Evolutionary conservation across 2,113 vertebrate genomes (phyloP).

Genomic region (Pteropus alecto): DNA sequence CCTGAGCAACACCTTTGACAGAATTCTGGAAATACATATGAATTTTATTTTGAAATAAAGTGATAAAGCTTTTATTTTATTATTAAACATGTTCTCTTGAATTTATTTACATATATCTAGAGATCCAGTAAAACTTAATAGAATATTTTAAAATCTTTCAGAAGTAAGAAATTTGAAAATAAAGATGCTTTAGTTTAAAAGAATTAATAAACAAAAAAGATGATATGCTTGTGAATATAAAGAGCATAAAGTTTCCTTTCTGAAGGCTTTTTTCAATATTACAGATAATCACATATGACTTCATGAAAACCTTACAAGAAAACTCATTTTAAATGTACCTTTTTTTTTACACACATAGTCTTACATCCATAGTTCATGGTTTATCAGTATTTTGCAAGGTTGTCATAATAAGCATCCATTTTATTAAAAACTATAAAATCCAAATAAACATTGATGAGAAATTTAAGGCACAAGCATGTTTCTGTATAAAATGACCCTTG

Average conservation of each 20-base stretch:
- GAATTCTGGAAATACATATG: background rate
- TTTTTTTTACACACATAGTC: background rate
- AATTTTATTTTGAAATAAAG: slow-evolving; percentile 10
- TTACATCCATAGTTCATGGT: background rate
- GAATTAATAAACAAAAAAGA: background rate
- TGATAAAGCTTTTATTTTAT: background rate
- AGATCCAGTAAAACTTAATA: background rate
- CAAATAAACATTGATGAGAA: background rate
- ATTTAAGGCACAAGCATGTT: background rate
- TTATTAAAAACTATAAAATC: background rate
- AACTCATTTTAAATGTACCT: background rate
- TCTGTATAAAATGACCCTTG: background rate
- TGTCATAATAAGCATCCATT: background rate
- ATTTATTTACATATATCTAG: background rate
- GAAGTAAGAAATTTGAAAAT: background rate
- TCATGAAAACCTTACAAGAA: background rate
- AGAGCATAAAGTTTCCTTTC: background rate
- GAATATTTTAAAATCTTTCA: background rate
- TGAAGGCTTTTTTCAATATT: background rate
- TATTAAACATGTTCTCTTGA: background rate
- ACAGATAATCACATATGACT: background rate
- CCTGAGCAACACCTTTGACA: background rate
- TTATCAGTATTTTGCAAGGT: background rate
- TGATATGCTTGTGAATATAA: background rate
- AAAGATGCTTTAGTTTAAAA: background rate